Evolutionary conservation across 1,140 invertebrate genomes (phyloP).

Genomic region (Rhopalosiphum maidis): DNA sequence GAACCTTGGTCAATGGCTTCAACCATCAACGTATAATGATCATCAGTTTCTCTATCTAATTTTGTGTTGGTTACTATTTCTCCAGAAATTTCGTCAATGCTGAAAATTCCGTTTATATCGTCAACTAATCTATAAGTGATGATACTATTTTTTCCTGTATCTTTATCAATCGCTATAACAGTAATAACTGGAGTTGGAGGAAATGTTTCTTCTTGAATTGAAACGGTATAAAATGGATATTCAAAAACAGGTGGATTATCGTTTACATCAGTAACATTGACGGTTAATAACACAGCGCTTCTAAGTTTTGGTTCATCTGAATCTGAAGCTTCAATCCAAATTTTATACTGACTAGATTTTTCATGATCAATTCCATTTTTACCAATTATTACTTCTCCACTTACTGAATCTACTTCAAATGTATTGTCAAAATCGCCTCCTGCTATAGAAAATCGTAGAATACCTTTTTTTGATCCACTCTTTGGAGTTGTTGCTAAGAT

Average conservation of each 20-base stretch:
- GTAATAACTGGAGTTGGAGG: slow-evolving; percentile 79
- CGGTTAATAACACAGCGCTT: slow-evolving; percentile 76
- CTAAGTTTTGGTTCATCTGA: slow-evolving; percentile 80
- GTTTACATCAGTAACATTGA: slow-evolving; percentile 90
- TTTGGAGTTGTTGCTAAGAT: slow-evolving; percentile 78
- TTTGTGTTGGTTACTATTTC: slow-evolving; percentile 83
- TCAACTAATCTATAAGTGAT: slow-evolving; percentile 79
- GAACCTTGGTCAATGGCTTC: slow-evolving; percentile 87
- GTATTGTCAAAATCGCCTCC: slow-evolving; percentile 90
- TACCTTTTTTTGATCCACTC: slow-evolving; percentile 68
- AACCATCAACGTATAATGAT: slow-evolving; percentile 82
- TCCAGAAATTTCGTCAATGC: slow-evolving; percentile 80
- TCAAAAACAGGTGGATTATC: slow-evolving; percentile 89
- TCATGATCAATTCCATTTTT: slow-evolving; percentile 88
- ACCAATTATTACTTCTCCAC: slow-evolving; percentile 79
- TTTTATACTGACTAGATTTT: slow-evolving; percentile 80
- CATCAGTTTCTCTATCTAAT: slow-evolving; percentile 88
- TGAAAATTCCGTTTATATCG: slow-evolving; percentile 79
- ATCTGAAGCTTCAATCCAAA: slow-evolving; percentile 92
- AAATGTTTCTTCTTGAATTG: slow-evolving; percentile 84
- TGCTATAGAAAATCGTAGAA: slow-evolving; percentile 82
- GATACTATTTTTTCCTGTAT: slow-evolving; percentile 86
- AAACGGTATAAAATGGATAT: slow-evolving; percentile 80
- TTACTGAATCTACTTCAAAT: slow-evolving; percentile 78
- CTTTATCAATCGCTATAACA: slow-evolving; percentile 83